Evolutionary conservation across 2,113 vertebrate genomes (phyloP), one percentile per base, ranked within the genome.

Genomic region (Corythornis cristatus): DNA sequence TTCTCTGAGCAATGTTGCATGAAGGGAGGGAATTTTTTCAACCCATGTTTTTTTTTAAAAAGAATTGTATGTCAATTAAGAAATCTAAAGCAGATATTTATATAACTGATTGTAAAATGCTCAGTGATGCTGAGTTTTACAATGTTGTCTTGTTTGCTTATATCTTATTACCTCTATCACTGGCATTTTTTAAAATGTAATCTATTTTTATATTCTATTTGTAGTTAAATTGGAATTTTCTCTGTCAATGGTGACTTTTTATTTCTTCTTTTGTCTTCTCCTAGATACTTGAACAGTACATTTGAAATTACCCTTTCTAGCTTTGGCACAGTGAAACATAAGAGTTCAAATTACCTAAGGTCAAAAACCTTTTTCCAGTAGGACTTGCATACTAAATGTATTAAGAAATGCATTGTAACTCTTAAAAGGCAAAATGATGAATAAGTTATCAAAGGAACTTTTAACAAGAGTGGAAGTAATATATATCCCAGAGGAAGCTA

Each of bases 371-470:
- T 96, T 93, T 94, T 96, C 88, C 85, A 96, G 80, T 89, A 97
- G 77, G 88, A 57, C 91, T 94, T 93, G 85, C 87, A 86, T 96
- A 37, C 40, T 83, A 83, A 93, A 90, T 71, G 81, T 83, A 86
- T 83, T 89, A 89, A 94, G 91, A 90, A 88, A 95, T 5, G 23
- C 1, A 1, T 53, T 90, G 92, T 92, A 93, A 84, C 89, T 95
- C 83, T 93, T 93, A 93, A 95, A 96, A 96, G 94, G 83, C 88
- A 83, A 62, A 93, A 68, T 94, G 91, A 97, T 97, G 92, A 97
- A 97, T 97, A 96, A 97, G 78, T 97, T 96, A 97, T 96, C 95
- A 97, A 96, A 97, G 88, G 91, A 97, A 93, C 86, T 96, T 96
- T 93, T 93, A 95, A 93, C 94, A 93, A 79, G 90, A 93, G 75